Percentiles rank a stretch among this genome's conserved stretches.
phyloP scores from a whole-genome alignment of 2,888 invertebrate species.

The Orthosia gracilis region DNA sequence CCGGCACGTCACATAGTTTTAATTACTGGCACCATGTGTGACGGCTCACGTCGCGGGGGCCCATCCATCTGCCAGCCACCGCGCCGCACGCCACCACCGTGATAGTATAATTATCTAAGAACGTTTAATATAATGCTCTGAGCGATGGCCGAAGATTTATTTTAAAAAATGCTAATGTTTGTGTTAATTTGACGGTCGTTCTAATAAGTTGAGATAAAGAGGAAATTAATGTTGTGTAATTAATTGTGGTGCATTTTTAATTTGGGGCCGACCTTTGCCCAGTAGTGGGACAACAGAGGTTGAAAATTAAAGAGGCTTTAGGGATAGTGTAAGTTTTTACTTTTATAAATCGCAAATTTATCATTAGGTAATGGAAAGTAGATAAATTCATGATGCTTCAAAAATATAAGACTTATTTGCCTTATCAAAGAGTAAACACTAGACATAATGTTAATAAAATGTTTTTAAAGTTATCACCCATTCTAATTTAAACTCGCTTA shows the following conservation, averaged over 20 bases:
- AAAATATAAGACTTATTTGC: not conserved
- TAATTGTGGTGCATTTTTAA: not conserved
- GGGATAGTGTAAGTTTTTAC: not conserved
- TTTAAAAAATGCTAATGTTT: not conserved
- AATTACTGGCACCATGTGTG: conserved; percentile 89
- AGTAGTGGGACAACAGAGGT: too few relatives aligned
- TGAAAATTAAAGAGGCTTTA: not conserved
- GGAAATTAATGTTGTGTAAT: conserved; percentile 1
- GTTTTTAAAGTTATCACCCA: not conserved
- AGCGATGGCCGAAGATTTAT: conserved; percentile 52
- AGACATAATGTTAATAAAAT: too few relatives aligned
- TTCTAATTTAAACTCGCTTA: not conserved
- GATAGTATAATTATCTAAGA: conserved; percentile 88
- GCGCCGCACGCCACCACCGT: conserved; percentile 76
- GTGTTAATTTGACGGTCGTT: not conserved
- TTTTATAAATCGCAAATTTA: not conserved
- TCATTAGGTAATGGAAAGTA: not conserved
- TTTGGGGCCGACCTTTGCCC: too few relatives aligned
- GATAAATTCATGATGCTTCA: not conserved
- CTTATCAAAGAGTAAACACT: too few relatives aligned
- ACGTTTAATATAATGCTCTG: conserved; percentile 71
- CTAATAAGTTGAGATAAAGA: not conserved
- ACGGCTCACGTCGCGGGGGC: conserved; percentile 84
- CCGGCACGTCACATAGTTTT: conserved; percentile 72
- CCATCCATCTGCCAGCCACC: conserved; percentile 66